These are phyloP conservation scores for Aphidius ervi DNA, from an alignment of 1,140 invertebrate species.

Conservation along the genomic window DNA sequence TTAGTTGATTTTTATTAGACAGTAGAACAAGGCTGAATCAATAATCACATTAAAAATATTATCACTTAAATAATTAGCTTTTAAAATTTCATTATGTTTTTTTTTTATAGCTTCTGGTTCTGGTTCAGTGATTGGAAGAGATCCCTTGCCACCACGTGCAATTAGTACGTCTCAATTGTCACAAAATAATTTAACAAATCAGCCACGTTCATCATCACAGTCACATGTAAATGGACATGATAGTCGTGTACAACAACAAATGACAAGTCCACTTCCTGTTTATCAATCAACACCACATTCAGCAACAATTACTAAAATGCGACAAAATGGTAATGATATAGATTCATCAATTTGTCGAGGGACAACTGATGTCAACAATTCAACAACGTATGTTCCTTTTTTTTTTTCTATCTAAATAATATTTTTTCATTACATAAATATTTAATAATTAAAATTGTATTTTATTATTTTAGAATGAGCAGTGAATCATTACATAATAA, in stretches of 20 bases:
- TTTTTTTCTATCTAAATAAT: conserved; percentile 7
- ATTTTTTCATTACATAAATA: not conserved
- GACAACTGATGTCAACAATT: conserved; percentile 36
- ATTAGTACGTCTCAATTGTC: conserved; percentile 52
- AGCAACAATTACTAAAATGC: conserved; percentile 2
- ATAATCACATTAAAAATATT: not conserved
- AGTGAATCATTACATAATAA: conserved; percentile 31
- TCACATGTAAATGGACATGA: conserved; percentile 30
- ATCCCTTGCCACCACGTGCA: conserved; percentile 51
- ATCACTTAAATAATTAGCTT: not conserved
- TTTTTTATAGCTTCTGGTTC: conserved; percentile 56
- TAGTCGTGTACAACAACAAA: conserved; percentile 14
- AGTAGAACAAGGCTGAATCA: not conserved
- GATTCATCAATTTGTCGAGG: conserved; percentile 24
- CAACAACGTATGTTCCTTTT: not conserved
- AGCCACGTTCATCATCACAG: conserved; percentile 42
- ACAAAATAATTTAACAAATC: conserved; percentile 33
- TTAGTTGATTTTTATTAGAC: not conserved
- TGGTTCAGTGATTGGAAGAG: conserved; percentile 56
- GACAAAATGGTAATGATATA: conserved; percentile 12
- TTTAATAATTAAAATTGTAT: conserved; percentile 5
- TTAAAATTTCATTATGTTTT: conserved; percentile 6
- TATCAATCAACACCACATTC: conserved; percentile 31
- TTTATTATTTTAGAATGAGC: conserved; percentile 21
- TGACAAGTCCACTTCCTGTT: conserved; percentile 27